Percentiles rank a stretch among this genome's conserved stretches.
Conservation (phyloP, 2,797 vertebrate genomes). For the Melanotaenia maccullochi region DNA sequence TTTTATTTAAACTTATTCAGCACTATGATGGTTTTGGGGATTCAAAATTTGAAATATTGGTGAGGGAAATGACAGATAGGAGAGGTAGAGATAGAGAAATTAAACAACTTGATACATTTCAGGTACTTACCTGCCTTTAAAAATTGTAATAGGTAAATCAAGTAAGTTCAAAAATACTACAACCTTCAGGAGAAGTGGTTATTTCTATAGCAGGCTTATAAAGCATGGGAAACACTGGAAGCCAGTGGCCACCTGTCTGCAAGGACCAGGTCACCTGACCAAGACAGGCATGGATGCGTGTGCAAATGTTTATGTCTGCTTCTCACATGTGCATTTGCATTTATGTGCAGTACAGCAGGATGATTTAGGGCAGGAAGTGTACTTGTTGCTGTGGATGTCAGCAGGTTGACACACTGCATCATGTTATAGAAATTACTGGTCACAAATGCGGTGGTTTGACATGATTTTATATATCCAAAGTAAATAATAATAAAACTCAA, state of each 20-base stretch:
- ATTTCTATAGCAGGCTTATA: not conserved
- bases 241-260: not conserved
- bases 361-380: not conserved
- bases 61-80: not conserved
- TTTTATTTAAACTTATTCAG: not conserved
- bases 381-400: not conserved
- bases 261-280: conserved; percentile 11
- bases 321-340: not conserved
- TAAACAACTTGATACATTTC: not conserved
- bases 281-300: not conserved
- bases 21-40: not conserved
- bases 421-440: not conserved
- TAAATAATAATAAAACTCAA: not conserved
- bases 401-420: not conserved
- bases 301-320: not conserved
- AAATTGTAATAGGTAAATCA: not conserved
- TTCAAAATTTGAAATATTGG: not conserved
- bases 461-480: not conserved
- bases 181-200: not conserved
- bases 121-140: not conserved
- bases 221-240: conserved; percentile 1
- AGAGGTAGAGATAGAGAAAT: not conserved
- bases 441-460: not conserved
- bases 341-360: not conserved
- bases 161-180: not conserved